These are phyloP conservation scores for Oopsacas minuta DNA, from an alignment of 37 sponge, comb jelly and placozoan species.

Conservation along the genomic window DNA sequence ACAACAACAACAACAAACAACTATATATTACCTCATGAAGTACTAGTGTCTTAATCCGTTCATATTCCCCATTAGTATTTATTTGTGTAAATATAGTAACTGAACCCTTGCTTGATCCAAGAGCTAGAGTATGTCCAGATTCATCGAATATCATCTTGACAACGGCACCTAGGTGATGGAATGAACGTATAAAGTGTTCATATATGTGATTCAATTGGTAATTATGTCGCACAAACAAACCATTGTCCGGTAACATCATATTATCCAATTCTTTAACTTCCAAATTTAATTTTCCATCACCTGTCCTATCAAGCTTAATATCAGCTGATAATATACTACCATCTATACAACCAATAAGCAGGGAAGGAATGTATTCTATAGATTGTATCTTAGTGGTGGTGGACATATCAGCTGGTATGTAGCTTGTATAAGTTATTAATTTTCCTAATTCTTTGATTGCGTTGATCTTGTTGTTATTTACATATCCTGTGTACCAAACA, in stretches of 20 bases:
- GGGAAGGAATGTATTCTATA: constrained; percentile 3
- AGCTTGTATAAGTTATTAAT: background rate
- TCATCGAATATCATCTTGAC: background rate
- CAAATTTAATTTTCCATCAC: background rate
- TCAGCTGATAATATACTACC: background rate
- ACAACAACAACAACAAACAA: background rate
- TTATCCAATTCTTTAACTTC: background rate
- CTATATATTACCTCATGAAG: background rate
- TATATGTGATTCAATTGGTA: background rate
- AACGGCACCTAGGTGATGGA: background rate
- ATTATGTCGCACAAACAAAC: no score
- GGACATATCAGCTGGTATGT: background rate
- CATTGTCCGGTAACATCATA: background rate
- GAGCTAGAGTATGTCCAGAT: background rate
- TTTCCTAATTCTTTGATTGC: background rate
- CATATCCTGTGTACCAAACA: background rate
- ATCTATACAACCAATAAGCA: background rate
- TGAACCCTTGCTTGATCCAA: background rate
- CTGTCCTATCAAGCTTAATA: background rate
- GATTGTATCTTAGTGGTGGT: background rate
- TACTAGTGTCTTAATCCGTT: background rate
- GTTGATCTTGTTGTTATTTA: background rate
- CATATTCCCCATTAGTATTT: background rate
- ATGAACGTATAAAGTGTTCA: background rate
- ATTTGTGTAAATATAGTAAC: background rate